These are phyloP conservation scores for Typhlichthys eigenmanni DNA, from an alignment of 2,797 vertebrate genomes.

Conservation along the genomic window DNA sequence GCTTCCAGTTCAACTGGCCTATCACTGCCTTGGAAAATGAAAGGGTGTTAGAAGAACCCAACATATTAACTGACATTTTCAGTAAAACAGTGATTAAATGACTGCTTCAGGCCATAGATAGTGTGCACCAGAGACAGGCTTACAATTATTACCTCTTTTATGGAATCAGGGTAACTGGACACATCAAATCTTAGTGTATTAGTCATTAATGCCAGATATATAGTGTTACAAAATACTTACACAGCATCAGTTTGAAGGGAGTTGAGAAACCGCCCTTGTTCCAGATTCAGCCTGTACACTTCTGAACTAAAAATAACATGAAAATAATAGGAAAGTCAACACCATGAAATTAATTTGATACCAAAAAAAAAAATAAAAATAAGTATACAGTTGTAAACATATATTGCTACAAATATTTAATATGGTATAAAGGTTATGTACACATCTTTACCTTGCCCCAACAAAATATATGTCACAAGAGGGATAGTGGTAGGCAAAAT, in stretches of 20 bases:
- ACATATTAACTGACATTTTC: too few species aligned
- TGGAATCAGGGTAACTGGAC: too few species aligned
- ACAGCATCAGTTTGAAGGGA: slow-evolving; percentile 89
- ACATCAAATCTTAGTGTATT: too few species aligned
- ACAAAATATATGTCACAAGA: slow-evolving; percentile 96
- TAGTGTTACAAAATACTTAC: slow-evolving; percentile 83
- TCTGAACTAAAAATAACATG: slow-evolving; percentile 81
- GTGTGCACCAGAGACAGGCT: too few species aligned
- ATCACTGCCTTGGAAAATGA: too few species aligned
- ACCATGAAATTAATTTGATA: not conserved
- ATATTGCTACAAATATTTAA: too few species aligned
- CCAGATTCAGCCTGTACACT: slow-evolving; percentile 91
- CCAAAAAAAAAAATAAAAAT: not conserved
- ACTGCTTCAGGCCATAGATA: too few species aligned
- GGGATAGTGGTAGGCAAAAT: slow-evolving; percentile 93
- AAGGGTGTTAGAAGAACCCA: too few species aligned
- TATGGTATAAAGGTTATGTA: not conserved
- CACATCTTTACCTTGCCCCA: slow-evolving; percentile 84
- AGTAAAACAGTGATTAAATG: too few species aligned
- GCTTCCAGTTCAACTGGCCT: too few species aligned
- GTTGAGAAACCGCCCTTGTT: slow-evolving; percentile 94
- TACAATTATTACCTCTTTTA: too few species aligned
- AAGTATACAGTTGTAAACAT: not conserved
- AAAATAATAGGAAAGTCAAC: not conserved
- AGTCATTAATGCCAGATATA: too few species aligned